Evolutionary conservation across 92 coral and sea anemone species (phyloP).

Genomic region (Palythoa caribaeorum): DNA sequence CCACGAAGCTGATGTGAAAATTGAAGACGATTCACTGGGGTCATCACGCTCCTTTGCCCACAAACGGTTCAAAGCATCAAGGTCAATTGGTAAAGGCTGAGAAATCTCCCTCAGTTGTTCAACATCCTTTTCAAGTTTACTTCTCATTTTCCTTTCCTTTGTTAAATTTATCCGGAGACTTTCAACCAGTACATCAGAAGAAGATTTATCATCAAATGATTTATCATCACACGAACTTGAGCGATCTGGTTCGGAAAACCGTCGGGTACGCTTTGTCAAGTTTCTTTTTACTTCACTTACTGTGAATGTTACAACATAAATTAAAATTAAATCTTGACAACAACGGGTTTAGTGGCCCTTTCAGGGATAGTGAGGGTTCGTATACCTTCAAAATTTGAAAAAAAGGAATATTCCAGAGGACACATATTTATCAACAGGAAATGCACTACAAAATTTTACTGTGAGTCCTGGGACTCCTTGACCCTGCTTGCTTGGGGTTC

Average conservation of each 20-base stretch:
- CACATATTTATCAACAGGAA: too few species aligned
- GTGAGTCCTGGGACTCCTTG: too few species aligned
- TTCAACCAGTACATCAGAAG: slow-evolving; percentile 10
- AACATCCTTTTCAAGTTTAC: slow-evolving; percentile 1
- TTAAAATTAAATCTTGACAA: too few species aligned
- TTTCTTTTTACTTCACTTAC: slow-evolving; percentile 12
- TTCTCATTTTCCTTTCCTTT: slow-evolving; percentile 43
- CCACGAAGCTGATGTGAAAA: slow-evolving; percentile 1
- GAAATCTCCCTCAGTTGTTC: neutral
- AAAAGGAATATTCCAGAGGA: too few species aligned
- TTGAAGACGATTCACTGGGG: slow-evolving; percentile 47
- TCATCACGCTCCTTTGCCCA: slow-evolving; percentile 13
- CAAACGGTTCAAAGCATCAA: slow-evolving; percentile 11
- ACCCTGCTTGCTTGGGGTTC: too few species aligned
- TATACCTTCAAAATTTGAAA: too few species aligned
- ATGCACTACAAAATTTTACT: too few species aligned
- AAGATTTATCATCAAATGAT: neutral
- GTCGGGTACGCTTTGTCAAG: slow-evolving; percentile 33
- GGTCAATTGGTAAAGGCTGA: slow-evolving; percentile 7
- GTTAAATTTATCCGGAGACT: slow-evolving; percentile 51
- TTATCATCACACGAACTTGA: neutral
- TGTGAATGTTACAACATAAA: neutral
- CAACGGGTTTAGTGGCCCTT: neutral
- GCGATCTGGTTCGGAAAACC: slow-evolving; percentile 52
- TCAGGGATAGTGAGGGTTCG: too few species aligned